Base-by-base conservation (phyloP, 2,888 invertebrate genomes). In the Mythimna pallens region DNA sequence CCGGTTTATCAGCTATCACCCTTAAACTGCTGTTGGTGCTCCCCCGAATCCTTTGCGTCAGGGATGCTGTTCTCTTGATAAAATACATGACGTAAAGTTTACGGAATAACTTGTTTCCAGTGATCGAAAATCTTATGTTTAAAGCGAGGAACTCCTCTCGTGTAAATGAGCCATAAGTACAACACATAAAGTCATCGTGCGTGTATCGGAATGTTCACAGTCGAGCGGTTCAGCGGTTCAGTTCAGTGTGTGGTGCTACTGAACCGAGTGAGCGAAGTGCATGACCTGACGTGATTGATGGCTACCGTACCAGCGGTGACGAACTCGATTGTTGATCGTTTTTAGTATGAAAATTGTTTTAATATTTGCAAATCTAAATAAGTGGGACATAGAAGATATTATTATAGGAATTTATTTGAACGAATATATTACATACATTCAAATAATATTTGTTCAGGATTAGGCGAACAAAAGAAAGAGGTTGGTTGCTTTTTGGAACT, bases 241-340 rank as follows among this genome's bases (percentile, higher is more conserved):
- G 50, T 43, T 73, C 25, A 50, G 9, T 9, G 65, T 20, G 52
- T 62, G 40, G 14, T 64, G 59, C 36, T 43, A 64, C 30, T 65
- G 65, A 72, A 66, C 57, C 12, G 55, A 6, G 55, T n/a, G 57
- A 20, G 50, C 36, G 43, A 43, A 62, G 62, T 54, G 67, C 62
- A 79, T 50, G 67, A 67, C 52, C 17, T 3, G 40, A 36, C 54
- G 36, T 68, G 74, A 78, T 64, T 25, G 64, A 79, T 79, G 59
- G 0, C 0, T 67, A 73, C 80, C 8, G 3, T 20, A 59, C 8
- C 12, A 12, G 40, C 14, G 30, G 1, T 9, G 10, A 54, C 47
- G 17, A 47, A 64, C 77, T 76, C 77, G 73, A 73, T 25, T 40
- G 14, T 47, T 40, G 14, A 4, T 58, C 30, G 17, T 17, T 22